Evolutionary conservation across 2,797 vertebrate species (phyloP).

Genomic region (Rachycentron canadum): DNA sequence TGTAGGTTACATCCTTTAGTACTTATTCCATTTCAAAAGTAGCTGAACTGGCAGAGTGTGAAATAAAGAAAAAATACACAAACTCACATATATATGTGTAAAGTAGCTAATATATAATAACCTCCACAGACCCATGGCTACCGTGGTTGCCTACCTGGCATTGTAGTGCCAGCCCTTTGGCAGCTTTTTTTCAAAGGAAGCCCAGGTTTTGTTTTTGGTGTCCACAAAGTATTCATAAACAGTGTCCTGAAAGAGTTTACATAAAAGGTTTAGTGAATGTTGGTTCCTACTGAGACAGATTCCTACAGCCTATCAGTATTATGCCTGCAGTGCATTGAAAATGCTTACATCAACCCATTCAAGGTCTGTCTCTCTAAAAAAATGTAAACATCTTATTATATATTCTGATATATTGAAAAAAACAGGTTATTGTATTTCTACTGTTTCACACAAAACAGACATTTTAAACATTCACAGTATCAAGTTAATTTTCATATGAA

Average conservation of each 20-base stretch:
- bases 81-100: not conserved
- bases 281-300: not conserved
- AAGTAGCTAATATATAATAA: not conserved
- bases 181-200: constrained; percentile 89
- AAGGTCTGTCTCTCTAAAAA: not conserved
- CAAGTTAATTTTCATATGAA: not conserved
- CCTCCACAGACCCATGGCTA: too few species aligned
- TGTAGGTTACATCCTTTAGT: not conserved
- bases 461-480: not conserved
- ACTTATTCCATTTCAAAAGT: not conserved
- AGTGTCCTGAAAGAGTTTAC: constrained; percentile 84
- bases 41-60: not conserved
- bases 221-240: constrained; percentile 93
- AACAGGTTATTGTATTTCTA: not conserved
- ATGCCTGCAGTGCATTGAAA: not conserved
- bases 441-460: not conserved
- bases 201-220: constrained; percentile 88
- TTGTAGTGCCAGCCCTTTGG: constrained; percentile 90
- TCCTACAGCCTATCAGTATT: not conserved
- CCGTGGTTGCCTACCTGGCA: constrained; percentile 81
- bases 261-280: not conserved
- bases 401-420: not conserved
- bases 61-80: not conserved
- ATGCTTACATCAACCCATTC: not conserved
- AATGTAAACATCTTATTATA: not conserved